phyloP scores from a whole-genome alignment of 2,797 vertebrate species.

The Aplochiton taeniatus region DNA sequence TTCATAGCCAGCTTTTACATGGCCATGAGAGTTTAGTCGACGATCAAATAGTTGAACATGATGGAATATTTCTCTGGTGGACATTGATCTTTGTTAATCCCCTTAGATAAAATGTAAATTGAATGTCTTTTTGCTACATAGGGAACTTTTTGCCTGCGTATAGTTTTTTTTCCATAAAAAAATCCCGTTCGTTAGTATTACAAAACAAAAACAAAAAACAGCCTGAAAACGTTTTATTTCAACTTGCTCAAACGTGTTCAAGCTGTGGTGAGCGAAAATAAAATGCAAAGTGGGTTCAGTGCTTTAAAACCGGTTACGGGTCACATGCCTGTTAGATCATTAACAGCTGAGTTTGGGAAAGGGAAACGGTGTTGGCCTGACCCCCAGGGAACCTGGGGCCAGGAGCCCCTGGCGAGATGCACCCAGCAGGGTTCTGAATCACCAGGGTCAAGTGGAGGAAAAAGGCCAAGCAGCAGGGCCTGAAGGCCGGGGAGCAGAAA shows the following conservation, averaged over 20 bases:
- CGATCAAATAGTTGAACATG: too few relatives aligned
- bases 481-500: constrained; percentile 31
- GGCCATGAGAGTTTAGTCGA: too few relatives aligned
- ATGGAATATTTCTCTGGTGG: too few relatives aligned
- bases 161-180: too few relatives aligned
- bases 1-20: too few relatives aligned
- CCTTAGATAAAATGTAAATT: too few relatives aligned
- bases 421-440: constrained; percentile 11
- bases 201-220: too few relatives aligned
- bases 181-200: too few relatives aligned
- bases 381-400: constrained; percentile 19
- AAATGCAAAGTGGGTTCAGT: constrained; percentile 20
- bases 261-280: not conserved
- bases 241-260: constrained; percentile 1
- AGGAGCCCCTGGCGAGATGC: constrained; percentile 21
- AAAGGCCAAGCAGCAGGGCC: constrained; percentile 1
- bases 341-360: constrained; percentile 30
- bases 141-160: too few relatives aligned
- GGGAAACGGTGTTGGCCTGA: constrained; percentile 30
- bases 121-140: too few relatives aligned
- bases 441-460: constrained; percentile 28
- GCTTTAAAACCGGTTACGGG: constrained; percentile 12
- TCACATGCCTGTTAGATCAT: constrained; percentile 36
- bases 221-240: too few relatives aligned
- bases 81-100: too few relatives aligned